These are phyloP conservation scores for Brachionus calyciflorus DNA, from an alignment of 1,140 invertebrate genomes.

Conservation along the genomic window DNA sequence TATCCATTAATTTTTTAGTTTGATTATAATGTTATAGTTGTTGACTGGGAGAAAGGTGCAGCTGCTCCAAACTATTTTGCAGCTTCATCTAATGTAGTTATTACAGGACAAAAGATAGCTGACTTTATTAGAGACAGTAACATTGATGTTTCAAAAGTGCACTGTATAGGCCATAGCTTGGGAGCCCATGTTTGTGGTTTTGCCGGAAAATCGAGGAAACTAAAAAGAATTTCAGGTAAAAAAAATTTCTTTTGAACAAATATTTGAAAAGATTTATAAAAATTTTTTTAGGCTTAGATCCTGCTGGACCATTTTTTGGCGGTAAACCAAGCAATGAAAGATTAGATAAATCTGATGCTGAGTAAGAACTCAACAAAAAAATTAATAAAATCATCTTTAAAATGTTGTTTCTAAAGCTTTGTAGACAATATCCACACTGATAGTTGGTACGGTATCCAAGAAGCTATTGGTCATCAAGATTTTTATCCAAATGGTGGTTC, in stretches of 20 bases:
- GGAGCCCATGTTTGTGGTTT: slow-evolving; percentile 81
- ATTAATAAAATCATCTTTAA: background rate
- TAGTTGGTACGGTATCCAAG: slow-evolving; percentile 62
- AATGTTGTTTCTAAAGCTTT: slow-evolving; percentile 59
- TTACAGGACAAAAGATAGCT: slow-evolving; percentile 78
- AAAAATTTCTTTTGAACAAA: slow-evolving; percentile 53
- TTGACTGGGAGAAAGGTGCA: slow-evolving; percentile 37
- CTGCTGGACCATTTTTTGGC: slow-evolving; percentile 85
- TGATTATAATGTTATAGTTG: slow-evolving; percentile 31
- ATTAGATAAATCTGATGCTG: slow-evolving; percentile 79
- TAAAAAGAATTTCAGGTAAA: slow-evolving; percentile 71
- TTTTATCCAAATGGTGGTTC: slow-evolving; percentile 55
- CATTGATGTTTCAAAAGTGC: slow-evolving; percentile 56
- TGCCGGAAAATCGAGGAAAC: slow-evolving; percentile 77
- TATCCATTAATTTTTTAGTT: background rate
- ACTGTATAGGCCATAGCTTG: slow-evolving; percentile 84
- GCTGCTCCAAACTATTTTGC: slow-evolving; percentile 64
- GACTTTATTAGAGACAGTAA: slow-evolving; percentile 61
- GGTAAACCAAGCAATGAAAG: slow-evolving; percentile 75
- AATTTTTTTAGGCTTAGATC: slow-evolving; percentile 67
- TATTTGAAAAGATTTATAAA: background rate
- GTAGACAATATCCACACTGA: slow-evolving; percentile 93
- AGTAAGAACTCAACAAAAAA: slow-evolving; percentile 63
- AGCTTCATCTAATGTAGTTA: slow-evolving; percentile 70
- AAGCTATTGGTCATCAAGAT: slow-evolving; percentile 65